phyloP scores from a whole-genome alignment of 92 coral and sea anemone species.

The Metridium senile region DNA sequence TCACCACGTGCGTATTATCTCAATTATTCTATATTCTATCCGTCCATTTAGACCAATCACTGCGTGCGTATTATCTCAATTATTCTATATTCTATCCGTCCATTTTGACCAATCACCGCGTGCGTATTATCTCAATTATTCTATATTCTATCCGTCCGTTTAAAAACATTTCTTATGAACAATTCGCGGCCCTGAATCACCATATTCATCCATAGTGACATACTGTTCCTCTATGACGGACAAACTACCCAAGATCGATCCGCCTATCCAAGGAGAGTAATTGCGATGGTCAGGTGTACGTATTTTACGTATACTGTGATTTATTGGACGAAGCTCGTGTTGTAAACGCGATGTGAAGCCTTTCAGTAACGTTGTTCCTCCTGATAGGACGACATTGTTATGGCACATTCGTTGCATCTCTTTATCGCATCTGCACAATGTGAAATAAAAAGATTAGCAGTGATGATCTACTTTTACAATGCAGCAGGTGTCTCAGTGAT shows the following conservation, averaged over 20 bases:
- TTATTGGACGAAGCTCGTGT: conserved; percentile 63
- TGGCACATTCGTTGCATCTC: conserved; percentile 71
- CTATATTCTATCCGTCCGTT: background rate
- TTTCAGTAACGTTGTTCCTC: conserved; percentile 80
- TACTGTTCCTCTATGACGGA: conserved; percentile 77
- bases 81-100: no score
- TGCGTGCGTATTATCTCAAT: no score
- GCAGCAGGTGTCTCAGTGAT: no score
- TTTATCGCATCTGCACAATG: conserved; percentile 65
- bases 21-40: no score
- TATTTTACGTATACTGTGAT: conserved; percentile 67
- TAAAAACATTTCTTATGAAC: conserved; percentile 86
- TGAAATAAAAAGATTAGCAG: background rate
- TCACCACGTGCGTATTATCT: no score
- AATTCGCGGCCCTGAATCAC: conserved; percentile 80
- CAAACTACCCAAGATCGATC: conserved; percentile 81
- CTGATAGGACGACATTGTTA: conserved; percentile 78
- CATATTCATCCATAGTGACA: conserved; percentile 91
- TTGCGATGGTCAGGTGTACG: conserved; percentile 87
- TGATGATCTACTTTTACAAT: no score
- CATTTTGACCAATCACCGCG: background rate
- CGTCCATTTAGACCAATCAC: no score
- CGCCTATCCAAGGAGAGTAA: conserved; percentile 93
- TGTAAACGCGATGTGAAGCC: conserved; percentile 86
- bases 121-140: background rate